phyloP scores from a whole-genome alignment of 53 echinoderm and acorn worm genomes.

The Mesocentrotus franciscanus region DNA sequence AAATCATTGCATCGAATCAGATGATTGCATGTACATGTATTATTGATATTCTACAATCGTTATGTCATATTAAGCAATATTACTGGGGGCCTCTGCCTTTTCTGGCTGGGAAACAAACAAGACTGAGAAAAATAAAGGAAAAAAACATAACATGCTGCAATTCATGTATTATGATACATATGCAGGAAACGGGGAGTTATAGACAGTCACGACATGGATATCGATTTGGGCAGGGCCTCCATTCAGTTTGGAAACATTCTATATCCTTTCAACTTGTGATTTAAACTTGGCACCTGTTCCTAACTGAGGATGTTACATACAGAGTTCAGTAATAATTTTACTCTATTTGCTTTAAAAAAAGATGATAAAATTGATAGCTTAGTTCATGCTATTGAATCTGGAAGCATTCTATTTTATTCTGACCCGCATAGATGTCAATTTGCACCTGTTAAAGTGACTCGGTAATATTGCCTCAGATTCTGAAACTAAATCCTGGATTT shows the following conservation, averaged over 20 bases:
- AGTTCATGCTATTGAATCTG: too few relatives aligned
- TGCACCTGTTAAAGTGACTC: too few relatives aligned
- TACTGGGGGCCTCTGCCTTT: neutral
- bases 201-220: neutral
- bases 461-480: too few relatives aligned
- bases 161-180: neutral
- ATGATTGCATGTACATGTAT: neutral
- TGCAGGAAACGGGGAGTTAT: constrained; percentile 21
- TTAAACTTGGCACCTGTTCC: neutral
- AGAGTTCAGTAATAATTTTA: too few relatives aligned
- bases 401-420: too few relatives aligned
- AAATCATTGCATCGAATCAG: neutral
- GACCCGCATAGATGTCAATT: too few relatives aligned
- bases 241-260: neutral
- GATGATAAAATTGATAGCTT: too few relatives aligned
- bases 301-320: too few relatives aligned
- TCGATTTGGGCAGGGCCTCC: neutral
- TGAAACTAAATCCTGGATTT: too few relatives aligned
- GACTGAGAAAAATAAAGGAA: neutral
- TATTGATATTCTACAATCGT: neutral
- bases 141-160: neutral
- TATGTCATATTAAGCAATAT: neutral
- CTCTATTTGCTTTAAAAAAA: too few relatives aligned
- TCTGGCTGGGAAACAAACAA: neutral
- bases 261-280: neutral